A percentile compares a stretch with the other conserved stretches of the same genome.
phyloP scores from a whole-genome alignment of 2,797 vertebrate species.

The Sciurus carolinensis region DNA sequence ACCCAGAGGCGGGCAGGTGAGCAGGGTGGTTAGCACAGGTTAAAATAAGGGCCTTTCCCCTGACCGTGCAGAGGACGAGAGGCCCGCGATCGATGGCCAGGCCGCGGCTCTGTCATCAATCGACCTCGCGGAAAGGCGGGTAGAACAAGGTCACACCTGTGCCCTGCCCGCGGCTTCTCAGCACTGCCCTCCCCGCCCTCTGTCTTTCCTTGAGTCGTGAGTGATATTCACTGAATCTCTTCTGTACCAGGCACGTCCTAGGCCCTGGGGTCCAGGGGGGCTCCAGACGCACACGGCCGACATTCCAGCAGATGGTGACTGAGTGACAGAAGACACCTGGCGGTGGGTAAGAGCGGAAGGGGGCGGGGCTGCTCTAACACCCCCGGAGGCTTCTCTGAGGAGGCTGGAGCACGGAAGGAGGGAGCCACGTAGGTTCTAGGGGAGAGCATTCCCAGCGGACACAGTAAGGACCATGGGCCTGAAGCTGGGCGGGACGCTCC shows the following conservation, averaged over 20 bases:
- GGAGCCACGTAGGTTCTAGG: background rate
- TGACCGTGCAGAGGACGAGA: rapidly evolving
- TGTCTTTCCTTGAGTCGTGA: background rate
- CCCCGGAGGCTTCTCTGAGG: background rate
- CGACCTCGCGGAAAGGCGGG: background rate
- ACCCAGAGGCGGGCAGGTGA: rapidly evolving
- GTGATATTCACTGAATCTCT: background rate
- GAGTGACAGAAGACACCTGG: rapidly evolving
- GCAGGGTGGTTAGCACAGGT: background rate
- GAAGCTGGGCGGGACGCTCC: background rate
- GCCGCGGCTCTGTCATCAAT: background rate
- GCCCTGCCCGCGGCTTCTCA: background rate
- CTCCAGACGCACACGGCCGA: background rate
- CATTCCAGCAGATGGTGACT: background rate
- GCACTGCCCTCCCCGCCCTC: background rate
- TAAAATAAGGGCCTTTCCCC: background rate
- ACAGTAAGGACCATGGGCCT: background rate
- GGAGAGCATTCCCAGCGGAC: background rate
- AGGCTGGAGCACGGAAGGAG: background rate
- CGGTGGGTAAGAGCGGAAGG: rapidly evolving
- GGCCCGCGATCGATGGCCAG: background rate
- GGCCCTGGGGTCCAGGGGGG: background rate
- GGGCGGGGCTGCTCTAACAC: too few relatives aligned
- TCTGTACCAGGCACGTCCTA: background rate
- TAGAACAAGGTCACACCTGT: background rate